Percentiles rank a stretch among this genome's conserved stretches.
Evolutionary conservation across 2,797 vertebrate species (phyloP).

Genomic region (Mareca penelope): DNA sequence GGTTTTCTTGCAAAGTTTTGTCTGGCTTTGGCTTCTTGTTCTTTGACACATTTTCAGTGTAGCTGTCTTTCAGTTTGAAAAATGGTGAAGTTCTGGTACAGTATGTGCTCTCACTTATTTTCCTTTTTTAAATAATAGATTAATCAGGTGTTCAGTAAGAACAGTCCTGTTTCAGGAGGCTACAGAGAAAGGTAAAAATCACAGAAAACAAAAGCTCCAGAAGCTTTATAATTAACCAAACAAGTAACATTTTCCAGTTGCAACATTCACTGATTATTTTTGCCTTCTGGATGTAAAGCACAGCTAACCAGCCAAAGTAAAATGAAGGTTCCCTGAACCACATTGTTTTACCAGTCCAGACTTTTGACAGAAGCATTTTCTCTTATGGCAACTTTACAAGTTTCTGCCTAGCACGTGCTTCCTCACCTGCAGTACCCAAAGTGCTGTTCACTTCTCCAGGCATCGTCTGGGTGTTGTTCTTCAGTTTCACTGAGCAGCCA

Average conservation of each 20-base stretch:
- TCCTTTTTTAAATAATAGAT: neutral
- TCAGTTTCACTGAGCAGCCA: slow-evolving; percentile 97
- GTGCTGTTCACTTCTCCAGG: slow-evolving; percentile 99
- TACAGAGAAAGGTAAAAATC: neutral
- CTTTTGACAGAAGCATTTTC: neutral
- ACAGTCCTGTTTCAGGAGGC: neutral
- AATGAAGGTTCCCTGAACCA: neutral
- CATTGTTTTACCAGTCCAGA: neutral
- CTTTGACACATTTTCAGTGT: neutral
- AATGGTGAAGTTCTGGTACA: neutral
- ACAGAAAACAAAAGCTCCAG: neutral
- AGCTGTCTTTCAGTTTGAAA: neutral
- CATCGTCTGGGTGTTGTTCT: slow-evolving; percentile 99
- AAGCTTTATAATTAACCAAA: neutral
- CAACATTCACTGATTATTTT: neutral
- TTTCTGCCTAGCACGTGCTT: neutral
- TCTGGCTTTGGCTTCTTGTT: neutral
- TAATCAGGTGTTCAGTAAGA: neutral
- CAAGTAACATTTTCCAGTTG: neutral
- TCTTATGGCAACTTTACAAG: neutral
- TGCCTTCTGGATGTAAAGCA: neutral
- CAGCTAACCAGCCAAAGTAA: neutral
- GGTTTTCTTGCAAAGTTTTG: neutral
- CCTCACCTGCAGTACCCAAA: slow-evolving; percentile 93
- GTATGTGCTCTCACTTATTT: neutral